Evolutionary conservation across 2,888 invertebrate genomes (phyloP).

Genomic region (Tetheella fluctuosa): DNA sequence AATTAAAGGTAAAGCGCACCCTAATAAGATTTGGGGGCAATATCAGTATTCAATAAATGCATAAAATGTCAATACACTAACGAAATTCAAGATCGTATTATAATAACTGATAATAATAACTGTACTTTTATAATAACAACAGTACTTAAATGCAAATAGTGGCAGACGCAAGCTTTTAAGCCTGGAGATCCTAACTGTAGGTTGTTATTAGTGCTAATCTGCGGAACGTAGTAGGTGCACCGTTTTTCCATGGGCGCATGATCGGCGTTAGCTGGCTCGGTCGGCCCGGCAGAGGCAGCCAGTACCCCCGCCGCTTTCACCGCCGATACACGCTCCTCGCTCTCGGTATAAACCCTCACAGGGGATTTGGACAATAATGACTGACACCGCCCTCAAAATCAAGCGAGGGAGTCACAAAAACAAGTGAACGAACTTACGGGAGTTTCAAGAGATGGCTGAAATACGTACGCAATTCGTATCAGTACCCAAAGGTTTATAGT

Average conservation of each 20-base stretch:
- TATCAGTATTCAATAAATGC: neutral
- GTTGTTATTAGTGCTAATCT: conserved; percentile 67
- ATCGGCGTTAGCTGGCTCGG: conserved; percentile 48
- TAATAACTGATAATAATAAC: too few species aligned
- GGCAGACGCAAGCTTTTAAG: conserved; percentile 26
- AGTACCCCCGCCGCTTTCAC: conserved; percentile 60
- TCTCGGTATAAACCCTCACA: conserved; percentile 25
- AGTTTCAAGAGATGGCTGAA: conserved; percentile 37
- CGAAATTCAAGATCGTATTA: neutral
- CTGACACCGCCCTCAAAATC: conserved; percentile 52
- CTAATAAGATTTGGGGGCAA: too few species aligned
- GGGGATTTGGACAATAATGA: conserved; percentile 46
- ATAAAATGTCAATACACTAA: neutral
- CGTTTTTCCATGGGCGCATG: conserved; percentile 69
- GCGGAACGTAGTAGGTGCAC: conserved; percentile 40
- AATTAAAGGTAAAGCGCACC: too few species aligned
- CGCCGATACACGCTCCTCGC: conserved; percentile 47
- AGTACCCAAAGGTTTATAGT: conserved; percentile 35
- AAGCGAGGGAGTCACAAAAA: conserved; percentile 36
- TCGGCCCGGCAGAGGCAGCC: conserved; percentile 47
- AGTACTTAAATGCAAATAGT: neutral
- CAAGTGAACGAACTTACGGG: conserved; percentile 38
- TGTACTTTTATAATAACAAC: neutral
- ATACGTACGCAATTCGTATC: conserved; percentile 13
- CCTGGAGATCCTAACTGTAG: conserved; percentile 42